Evolutionary conservation across 2,113 vertebrate species (phyloP), one percentile per base, ranked within the genome.

Genomic region (Gymnorhina tibicen): DNA sequence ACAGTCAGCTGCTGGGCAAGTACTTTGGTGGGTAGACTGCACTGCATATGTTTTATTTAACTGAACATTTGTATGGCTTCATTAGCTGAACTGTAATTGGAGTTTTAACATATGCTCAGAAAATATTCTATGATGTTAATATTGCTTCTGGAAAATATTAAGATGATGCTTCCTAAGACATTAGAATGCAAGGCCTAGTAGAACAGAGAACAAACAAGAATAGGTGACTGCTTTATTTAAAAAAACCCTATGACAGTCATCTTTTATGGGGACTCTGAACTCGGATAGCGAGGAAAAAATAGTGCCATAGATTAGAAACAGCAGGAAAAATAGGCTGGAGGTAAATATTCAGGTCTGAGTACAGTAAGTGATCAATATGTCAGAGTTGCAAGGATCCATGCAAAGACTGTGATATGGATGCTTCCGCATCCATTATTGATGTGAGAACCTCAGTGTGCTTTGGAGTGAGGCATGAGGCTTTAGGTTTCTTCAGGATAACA

Each of bases 31-130:
- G 18, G 17, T 83, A 92, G 49, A 68, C 13, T 77, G 37, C 46
- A 32, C 27, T 88, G 60, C n/a, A 17, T 86, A 74, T 1, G 1
- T 89, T 87, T 86, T 74, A 62, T 86, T 85, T 91, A 88, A 84
- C 18, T 88, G 73, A 85, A 80, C 42, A 59, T 89, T 73, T 89
- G 22, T 81, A 81, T 49, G 55, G 16, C 13, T 62, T 91, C 76
- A 83, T 77, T 92, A 93, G 59, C 19, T 84, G 63, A 81, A 91
- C 60, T 94, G 89, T 86, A 95, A 76, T 77, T 84, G 49, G 35
- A 84, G 20, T 84, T 89, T 80, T 63, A 92, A 78, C 69, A 80
- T 86, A 80, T 68, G 76, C 30, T 69, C 26, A 59, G 55, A 82
- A 83, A 88, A 69, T 80, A 80, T 49, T 92, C 75, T 68, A 35